Conservation (phyloP, 2,888 invertebrate genomes). For the Diaperis boleti region DNA sequence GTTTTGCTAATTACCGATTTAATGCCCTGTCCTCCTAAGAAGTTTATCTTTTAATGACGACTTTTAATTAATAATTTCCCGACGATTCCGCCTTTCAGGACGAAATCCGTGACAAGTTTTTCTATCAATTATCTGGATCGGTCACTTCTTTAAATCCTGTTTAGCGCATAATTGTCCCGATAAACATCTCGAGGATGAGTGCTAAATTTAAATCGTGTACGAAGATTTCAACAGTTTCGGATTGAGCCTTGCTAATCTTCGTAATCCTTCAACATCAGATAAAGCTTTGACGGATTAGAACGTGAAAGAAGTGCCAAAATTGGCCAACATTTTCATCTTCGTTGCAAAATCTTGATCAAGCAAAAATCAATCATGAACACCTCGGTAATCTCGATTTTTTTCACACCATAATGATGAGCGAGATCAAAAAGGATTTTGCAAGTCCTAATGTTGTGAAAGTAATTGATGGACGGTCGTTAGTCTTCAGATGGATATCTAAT, state of each 20-base stretch:
- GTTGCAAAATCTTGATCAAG: conserved; percentile 19
- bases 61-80: conserved; percentile 20
- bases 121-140: conserved; percentile 4
- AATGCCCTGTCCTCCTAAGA: conserved; percentile 3
- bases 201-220: background rate
- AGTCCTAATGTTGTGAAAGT: conserved; percentile 38
- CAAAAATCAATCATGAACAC: conserved; percentile 19
- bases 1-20: conserved; percentile 20
- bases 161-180: background rate
- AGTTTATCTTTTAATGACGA: conserved; percentile 7
- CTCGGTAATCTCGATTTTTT: conserved; percentile 6
- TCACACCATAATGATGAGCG: conserved; percentile 18
- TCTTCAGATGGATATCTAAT: conserved; percentile 28
- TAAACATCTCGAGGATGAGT: background rate
- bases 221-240: conserved; percentile 1
- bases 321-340: conserved; percentile 1
- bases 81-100: conserved; percentile 8
- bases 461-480: conserved; percentile 39
- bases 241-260: background rate
- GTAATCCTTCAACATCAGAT: background rate
- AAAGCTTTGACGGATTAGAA: background rate
- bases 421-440: conserved; percentile 27
- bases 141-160: background rate
- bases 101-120: conserved; percentile 5
- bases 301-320: background rate